A percentile compares a stretch with the other conserved stretches of the same genome.
These are phyloP conservation scores for Loriculus beryllinus DNA, from an alignment of 2,797 vertebrate genomes.

Conservation along the genomic window DNA sequence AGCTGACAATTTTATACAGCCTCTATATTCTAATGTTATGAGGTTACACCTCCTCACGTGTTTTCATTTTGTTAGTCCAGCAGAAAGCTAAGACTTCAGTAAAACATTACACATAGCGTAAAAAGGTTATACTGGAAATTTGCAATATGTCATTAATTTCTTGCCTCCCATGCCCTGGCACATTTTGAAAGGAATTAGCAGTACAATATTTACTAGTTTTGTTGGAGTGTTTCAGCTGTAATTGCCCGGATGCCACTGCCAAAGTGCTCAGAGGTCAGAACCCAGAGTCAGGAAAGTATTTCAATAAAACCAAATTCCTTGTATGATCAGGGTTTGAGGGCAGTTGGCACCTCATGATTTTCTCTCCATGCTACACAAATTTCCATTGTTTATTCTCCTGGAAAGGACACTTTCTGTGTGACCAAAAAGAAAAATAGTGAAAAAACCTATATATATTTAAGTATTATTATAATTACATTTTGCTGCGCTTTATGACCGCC, in stretches of 20 bases:
- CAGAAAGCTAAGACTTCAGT: not conserved
- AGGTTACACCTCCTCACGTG: not conserved
- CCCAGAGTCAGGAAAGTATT: not conserved
- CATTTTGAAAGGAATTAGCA: constrained; percentile 1
- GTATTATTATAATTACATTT: not conserved
- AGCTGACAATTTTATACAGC: not conserved
- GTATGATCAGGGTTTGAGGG: not conserved
- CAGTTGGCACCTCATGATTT: not conserved
- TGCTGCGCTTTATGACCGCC: not conserved
- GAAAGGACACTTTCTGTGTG: not conserved
- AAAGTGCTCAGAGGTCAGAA: not conserved
- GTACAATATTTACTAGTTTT: not conserved
- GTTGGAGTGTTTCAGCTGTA: not conserved
- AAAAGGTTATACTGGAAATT: not conserved
- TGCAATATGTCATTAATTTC: not conserved
- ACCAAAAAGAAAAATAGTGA: not conserved
- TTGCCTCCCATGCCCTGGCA: not conserved
- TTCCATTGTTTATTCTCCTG: not conserved
- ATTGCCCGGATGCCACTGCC: not conserved
- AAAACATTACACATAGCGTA: not conserved
- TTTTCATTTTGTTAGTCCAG: not conserved
- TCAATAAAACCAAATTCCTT: not conserved
- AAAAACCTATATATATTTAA: not conserved
- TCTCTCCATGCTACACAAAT: not conserved
- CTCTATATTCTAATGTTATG: not conserved